phyloP scores from a whole-genome alignment of 2,888 invertebrate species.

The Scelioninae gen. 1 region DNA sequence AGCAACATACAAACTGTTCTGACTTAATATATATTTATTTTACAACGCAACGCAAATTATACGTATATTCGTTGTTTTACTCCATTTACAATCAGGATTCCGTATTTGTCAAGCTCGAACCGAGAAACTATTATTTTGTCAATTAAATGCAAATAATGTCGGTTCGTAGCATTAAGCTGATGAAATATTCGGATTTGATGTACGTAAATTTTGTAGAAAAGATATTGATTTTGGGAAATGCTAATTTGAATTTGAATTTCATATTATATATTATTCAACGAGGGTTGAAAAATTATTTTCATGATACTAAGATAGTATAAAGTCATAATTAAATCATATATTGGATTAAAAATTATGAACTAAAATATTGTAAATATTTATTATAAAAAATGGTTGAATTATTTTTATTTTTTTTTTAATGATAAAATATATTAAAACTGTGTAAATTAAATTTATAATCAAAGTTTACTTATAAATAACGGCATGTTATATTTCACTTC shows the following conservation, averaged over 20 bases:
- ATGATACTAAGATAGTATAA: too few relatives aligned
- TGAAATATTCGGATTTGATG: constrained; percentile 2
- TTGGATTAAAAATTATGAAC: too few relatives aligned
- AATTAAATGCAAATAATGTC: constrained; percentile 33
- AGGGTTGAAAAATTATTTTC: too few relatives aligned
- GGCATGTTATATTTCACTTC: background rate
- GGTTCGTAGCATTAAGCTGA: background rate
- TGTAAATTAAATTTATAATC: background rate
- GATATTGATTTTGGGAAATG: too few relatives aligned
- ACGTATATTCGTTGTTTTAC: constrained; percentile 22
- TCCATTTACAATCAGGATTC: constrained; percentile 11
- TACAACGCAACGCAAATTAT: constrained; percentile 25
- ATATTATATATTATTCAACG: too few relatives aligned
- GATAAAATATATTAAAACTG: too few relatives aligned
- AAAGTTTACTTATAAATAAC: background rate
- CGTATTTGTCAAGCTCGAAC: constrained; percentile 11
- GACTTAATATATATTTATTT: constrained; percentile 41
- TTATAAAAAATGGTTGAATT: too few relatives aligned
- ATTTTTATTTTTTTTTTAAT: too few relatives aligned
- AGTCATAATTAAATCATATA: too few relatives aligned
- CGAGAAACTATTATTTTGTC: constrained; percentile 15
- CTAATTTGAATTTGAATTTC: too few relatives aligned
- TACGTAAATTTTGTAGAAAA: background rate
- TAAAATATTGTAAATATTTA: too few relatives aligned
- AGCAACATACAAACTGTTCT: background rate